phyloP scores from a whole-genome alignment of 2,797 vertebrate genomes.

The Danio choprae region DNA sequence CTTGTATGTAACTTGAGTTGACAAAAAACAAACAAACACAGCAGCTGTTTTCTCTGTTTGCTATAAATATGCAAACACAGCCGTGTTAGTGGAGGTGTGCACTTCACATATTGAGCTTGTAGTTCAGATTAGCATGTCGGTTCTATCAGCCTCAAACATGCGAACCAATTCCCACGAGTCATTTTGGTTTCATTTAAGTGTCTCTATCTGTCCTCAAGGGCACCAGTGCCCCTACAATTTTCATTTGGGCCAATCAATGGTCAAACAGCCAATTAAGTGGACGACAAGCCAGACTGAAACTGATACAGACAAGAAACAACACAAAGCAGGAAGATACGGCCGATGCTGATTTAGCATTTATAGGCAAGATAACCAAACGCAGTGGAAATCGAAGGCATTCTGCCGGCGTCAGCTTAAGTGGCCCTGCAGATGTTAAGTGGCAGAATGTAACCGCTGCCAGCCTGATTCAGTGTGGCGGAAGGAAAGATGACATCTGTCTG shows the following conservation, averaged over 20 bases:
- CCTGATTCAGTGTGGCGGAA: constrained; percentile 2
- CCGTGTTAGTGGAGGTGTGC: background rate
- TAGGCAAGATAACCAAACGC: background rate
- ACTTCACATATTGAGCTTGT: background rate
- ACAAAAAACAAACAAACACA: background rate
- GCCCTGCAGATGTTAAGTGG: constrained; percentile 8
- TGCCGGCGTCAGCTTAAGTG: background rate
- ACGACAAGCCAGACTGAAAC: constrained; percentile 10
- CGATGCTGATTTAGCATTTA: background rate
- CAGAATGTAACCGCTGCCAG: constrained; percentile 1
- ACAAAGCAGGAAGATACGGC: background rate
- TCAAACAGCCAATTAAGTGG: constrained; percentile 10
- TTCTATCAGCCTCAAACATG: background rate
- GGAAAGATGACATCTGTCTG: constrained; percentile 18
- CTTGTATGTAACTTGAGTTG: background rate
- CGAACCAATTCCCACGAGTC: background rate
- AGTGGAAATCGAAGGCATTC: constrained; percentile 13
- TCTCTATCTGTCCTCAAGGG: background rate
- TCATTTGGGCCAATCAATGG: constrained; percentile 27
- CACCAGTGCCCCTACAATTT: background rate
- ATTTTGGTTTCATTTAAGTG: constrained; percentile 27
- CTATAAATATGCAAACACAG: background rate
- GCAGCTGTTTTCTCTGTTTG: background rate
- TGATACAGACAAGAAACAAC: background rate
- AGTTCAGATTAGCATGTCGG: background rate